phyloP scores from a whole-genome alignment of 2,113 vertebrate species.

The Bombycilla garrulus region DNA sequence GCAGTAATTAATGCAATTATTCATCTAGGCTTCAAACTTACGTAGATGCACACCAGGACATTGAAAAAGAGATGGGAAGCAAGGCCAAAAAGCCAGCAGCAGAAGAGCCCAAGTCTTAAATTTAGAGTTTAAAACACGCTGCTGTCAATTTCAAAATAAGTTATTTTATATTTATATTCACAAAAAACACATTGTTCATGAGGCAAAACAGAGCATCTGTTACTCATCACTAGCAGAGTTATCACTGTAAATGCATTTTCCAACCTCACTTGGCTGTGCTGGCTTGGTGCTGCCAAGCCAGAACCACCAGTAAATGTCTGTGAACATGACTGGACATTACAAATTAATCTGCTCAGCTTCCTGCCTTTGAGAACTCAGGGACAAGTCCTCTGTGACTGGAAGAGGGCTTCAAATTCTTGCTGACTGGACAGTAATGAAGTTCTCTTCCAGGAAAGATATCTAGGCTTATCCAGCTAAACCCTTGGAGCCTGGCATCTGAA shows the following conservation, averaged over 20 bases:
- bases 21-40: background rate
- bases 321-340: background rate
- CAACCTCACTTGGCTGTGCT: background rate
- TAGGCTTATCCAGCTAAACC: background rate
- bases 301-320: background rate
- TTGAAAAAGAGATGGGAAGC: background rate
- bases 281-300: background rate
- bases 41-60: background rate
- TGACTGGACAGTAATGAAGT: background rate
- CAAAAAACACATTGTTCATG: rapidly evolving
- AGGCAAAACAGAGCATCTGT: background rate
- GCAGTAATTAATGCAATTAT: background rate
- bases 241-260: background rate
- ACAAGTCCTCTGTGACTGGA: background rate
- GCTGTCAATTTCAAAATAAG: background rate
- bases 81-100: background rate
- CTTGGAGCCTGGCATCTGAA: background rate
- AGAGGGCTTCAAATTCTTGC: background rate
- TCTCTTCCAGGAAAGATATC: background rate
- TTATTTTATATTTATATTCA: background rate
- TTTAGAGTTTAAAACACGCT: background rate
- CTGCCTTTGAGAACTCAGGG: no score
- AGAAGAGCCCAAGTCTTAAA: background rate
- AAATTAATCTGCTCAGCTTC: background rate
- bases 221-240: background rate